Conservation (phyloP, 2,113 vertebrate genomes). For the Gadus macrocephalus region DNA sequence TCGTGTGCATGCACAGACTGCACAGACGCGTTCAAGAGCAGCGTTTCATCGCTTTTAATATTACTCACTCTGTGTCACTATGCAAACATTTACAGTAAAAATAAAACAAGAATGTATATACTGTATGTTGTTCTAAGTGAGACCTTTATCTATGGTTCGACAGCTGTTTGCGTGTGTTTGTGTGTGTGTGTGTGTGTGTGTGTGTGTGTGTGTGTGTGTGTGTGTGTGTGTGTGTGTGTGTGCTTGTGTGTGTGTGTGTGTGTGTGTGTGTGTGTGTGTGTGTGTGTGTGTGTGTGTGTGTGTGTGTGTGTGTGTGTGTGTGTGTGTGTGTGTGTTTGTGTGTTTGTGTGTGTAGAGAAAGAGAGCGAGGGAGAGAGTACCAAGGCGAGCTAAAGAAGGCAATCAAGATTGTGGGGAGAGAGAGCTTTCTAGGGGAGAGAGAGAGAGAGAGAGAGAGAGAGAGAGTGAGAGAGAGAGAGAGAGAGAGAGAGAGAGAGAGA, state of each 20-base stretch:
- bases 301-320: too few relatives aligned
- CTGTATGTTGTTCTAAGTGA: slow-evolving; percentile 43
- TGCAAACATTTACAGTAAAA: slow-evolving; percentile 62
- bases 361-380: background rate
- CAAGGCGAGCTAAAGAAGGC: too few relatives aligned
- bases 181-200: background rate
- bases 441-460: background rate
- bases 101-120: slow-evolving; percentile 49
- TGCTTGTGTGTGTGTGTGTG: slow-evolving; percentile 34
- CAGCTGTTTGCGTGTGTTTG: background rate
- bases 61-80: slow-evolving; percentile 35
- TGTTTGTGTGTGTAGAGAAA: too few relatives aligned
- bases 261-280: slow-evolving; percentile 35
- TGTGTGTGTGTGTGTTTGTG: too few relatives aligned
- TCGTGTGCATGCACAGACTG: slow-evolving; percentile 20
- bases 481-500: background rate
- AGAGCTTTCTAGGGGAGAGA: background rate
- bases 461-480: slow-evolving; percentile 31
- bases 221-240: slow-evolving; percentile 9
- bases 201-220: slow-evolving; percentile 8
- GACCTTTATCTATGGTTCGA: slow-evolving; percentile 40
- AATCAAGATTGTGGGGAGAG: too few relatives aligned
- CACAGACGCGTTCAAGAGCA: slow-evolving; percentile 30
- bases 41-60: slow-evolving; percentile 48
- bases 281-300: background rate